A percentile compares a stretch with the other conserved stretches of the same genome.
phyloP scores from a whole-genome alignment of 92 coral and sea anemone species.

The Zoanthus gigantus region DNA sequence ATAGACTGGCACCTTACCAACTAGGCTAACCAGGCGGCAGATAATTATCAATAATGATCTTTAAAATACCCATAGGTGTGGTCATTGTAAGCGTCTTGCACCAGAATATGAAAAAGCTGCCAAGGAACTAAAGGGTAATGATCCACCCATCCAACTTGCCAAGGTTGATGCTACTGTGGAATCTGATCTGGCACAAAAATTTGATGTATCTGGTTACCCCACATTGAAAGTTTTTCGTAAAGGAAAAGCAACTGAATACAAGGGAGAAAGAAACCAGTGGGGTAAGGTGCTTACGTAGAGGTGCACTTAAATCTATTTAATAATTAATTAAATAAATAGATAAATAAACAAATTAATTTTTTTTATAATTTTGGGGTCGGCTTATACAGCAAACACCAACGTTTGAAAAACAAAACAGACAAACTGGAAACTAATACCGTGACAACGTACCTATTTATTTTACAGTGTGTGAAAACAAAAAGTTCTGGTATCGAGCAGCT shows the following conservation, averaged over 20 bases:
- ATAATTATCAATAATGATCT: neutral
- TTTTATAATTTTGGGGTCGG: too few relatives aligned
- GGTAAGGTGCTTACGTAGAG: conserved; percentile 59
- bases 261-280: conserved; percentile 85
- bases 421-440: too few relatives aligned
- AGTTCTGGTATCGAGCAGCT: too few relatives aligned
- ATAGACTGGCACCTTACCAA: too few relatives aligned
- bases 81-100: conserved; percentile 95
- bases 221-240: conserved; percentile 91
- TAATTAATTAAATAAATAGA: too few relatives aligned
- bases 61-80: conserved; percentile 75
- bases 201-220: conserved; percentile 89
- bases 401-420: too few relatives aligned
- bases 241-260: conserved; percentile 93
- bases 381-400: too few relatives aligned
- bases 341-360: too few relatives aligned
- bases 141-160: conserved; percentile 95
- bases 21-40: neutral
- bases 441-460: too few relatives aligned
- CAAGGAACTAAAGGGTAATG: conserved; percentile 80
- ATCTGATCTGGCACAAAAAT: conserved; percentile 77
- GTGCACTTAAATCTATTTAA: too few relatives aligned
- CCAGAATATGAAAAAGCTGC: conserved; percentile 99
- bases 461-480: too few relatives aligned
- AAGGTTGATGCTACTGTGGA: conserved; percentile 92